Evolutionary conservation across 1,140 invertebrate species (phyloP), one percentile per base, ranked within the genome.

Genomic region (Zaprionus kolodkinae): DNA sequence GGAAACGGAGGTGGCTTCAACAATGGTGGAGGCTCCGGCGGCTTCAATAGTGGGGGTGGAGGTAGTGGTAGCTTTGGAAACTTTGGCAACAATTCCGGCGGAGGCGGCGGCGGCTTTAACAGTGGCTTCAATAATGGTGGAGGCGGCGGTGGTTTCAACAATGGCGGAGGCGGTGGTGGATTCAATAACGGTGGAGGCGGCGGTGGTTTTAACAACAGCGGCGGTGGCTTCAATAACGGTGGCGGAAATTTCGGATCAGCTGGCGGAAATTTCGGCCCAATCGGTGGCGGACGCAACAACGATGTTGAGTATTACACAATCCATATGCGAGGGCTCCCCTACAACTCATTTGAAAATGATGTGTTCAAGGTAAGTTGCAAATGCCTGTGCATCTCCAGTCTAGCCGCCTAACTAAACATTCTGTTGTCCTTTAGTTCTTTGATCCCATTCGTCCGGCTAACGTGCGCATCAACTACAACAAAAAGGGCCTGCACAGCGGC

Each of bases 401-500:
- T 12, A 25, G 3, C 6, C 3, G 27, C 11, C 13, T 21, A 11
- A 45, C 9, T 10, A 35, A 35, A 38, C 60, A 3, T 7, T 33
- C 43, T 56, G 1, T 11, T 45, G 33, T 40, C 35, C 15, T 75
- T 76, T 36, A 93, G 92, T 93, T 93, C 72, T 93, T 92, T 36
- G 88, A 92, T 52, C 92, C 92, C n/a, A 66, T 93, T 40, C 83
- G 91, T 9, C 92, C 92, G 30, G 81, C 81, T 12, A 87, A 91
- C 73, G 91, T 92, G 59, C 83, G 91, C 30, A 84, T 93, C 50
- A 92, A 92, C 45, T 92, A 90, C 63, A 92, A 92, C 64, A 91
- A 92, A 17, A 91, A 98, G 93, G 97, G 97, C 1, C 93, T 97
- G 64, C 97, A 97, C 13, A 97, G 96, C 93, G 98, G 98, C 12